A percentile compares a stretch with the other conserved stretches of the same genome.
phyloP scores from a whole-genome alignment of 2,797 vertebrate species.

The Pteronotus mesoamericanus region DNA sequence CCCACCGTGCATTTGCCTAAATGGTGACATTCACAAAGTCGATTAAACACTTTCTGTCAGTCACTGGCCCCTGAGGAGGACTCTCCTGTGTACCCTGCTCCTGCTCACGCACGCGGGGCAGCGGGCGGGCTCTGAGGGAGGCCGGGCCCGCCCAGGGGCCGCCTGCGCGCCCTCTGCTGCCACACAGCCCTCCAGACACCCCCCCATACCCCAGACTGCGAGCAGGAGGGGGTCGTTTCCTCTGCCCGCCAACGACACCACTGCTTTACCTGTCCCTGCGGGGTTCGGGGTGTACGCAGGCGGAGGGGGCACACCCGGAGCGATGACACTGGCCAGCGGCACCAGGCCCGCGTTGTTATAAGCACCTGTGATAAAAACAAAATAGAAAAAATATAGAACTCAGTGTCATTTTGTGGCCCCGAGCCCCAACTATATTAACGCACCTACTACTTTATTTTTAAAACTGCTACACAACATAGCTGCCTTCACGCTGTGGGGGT shows the following conservation, averaged over 20 bases:
- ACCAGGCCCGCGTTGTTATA: slow-evolving; percentile 97
- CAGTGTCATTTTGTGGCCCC: neutral
- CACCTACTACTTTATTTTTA: neutral
- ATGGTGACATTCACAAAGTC: neutral
- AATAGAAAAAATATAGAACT: neutral
- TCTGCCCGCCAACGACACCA: too few relatives aligned
- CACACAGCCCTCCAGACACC: too few relatives aligned
- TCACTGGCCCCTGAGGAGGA: neutral
- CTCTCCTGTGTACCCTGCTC: neutral
- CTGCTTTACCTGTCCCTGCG: slow-evolving; percentile 78
- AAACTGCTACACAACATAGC: neutral
- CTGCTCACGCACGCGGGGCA: neutral
- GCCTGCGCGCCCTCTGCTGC: too few relatives aligned
- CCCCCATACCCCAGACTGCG: too few relatives aligned
- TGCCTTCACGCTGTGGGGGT: too few relatives aligned
- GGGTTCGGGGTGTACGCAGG: slow-evolving; percentile 89
- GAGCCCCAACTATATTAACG: neutral
- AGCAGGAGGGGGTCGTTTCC: too few relatives aligned
- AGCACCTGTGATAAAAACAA: slow-evolving; percentile 88
- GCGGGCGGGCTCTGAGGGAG: too few relatives aligned
- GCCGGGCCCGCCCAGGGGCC: too few relatives aligned
- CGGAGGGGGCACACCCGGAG: slow-evolving; percentile 90
- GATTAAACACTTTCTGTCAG: neutral
- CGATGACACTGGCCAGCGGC: slow-evolving; percentile 92
- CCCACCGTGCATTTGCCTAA: neutral